phyloP scores from a whole-genome alignment of 2,113 vertebrate genomes.

The Isurus oxyrinchus region DNA sequence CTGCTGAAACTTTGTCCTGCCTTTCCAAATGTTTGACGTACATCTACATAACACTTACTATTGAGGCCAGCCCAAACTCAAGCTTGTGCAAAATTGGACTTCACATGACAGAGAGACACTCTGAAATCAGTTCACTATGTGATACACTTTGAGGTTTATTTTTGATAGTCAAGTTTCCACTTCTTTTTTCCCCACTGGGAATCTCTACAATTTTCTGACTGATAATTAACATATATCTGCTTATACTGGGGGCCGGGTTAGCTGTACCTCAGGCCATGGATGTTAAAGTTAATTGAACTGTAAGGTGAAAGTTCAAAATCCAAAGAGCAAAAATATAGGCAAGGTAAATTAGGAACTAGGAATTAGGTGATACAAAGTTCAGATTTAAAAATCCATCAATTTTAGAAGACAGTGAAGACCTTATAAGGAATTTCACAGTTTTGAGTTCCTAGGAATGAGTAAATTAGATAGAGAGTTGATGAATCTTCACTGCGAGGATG shows the following conservation, averaged over 20 bases:
- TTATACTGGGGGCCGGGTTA: neutral
- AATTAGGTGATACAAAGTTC: neutral
- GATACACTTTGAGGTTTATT: neutral
- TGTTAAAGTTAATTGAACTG: neutral
- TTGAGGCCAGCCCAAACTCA: neutral
- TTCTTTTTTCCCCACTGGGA: neutral
- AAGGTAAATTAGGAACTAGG: neutral
- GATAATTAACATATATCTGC: neutral
- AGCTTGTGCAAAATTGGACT: neutral
- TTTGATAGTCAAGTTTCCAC: neutral
- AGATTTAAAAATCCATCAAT: neutral
- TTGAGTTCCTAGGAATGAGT: neutral
- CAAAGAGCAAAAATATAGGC: neutral
- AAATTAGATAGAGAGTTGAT: neutral
- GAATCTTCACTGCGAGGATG: neutral
- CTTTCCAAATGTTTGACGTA: neutral
- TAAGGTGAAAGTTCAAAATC: neutral
- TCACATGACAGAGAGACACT: neutral
- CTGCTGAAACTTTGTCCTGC: neutral
- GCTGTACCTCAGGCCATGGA: neutral
- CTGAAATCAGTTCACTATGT: neutral
- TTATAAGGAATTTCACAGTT: neutral
- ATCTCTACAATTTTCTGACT: constrained; percentile 14
- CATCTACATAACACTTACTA: neutral
- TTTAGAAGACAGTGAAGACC: neutral